These are phyloP conservation scores for Chalcis sispes DNA, from an alignment of 2,888 invertebrate genomes.

Conservation along the genomic window DNA sequence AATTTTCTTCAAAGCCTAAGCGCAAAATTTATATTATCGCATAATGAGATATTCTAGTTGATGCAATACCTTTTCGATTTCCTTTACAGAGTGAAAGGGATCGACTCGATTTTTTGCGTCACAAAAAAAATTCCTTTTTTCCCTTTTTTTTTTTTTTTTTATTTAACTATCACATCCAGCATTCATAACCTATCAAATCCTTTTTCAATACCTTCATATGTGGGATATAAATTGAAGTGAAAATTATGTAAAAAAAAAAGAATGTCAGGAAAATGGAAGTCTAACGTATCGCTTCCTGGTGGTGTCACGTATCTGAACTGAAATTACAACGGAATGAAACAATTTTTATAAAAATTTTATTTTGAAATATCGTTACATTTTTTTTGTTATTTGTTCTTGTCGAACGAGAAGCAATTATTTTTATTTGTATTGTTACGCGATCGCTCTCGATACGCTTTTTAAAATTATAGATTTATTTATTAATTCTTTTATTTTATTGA, in stretches of 20 bases:
- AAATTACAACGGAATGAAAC: too few relatives aligned
- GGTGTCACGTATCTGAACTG: background rate
- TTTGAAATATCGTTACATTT: too few relatives aligned
- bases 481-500: too few relatives aligned
- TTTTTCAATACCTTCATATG: conserved; percentile 9
- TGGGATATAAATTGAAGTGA: conserved; percentile 20
- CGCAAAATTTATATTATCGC: conserved; percentile 18
- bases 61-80: conserved; percentile 20
- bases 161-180: background rate
- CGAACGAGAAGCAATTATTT: too few relatives aligned
- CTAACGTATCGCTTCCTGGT: background rate
- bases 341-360: too few relatives aligned
- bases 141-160: background rate
- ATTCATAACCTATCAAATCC: conserved; percentile 21
- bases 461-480: too few relatives aligned
- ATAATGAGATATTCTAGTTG: conserved; percentile 5
- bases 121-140: background rate
- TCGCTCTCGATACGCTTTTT: too few relatives aligned
- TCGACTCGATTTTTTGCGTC: conserved; percentile 12
- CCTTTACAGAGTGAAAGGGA: conserved; percentile 15
- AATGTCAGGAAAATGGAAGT: background rate
- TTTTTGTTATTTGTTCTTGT: too few relatives aligned
- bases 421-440: too few relatives aligned
- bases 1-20: background rate
- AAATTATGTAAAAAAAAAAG: conserved; percentile 13